Evolutionary conservation across 2,888 invertebrate genomes (phyloP).

Genomic region (Epicampocera succincta): DNA sequence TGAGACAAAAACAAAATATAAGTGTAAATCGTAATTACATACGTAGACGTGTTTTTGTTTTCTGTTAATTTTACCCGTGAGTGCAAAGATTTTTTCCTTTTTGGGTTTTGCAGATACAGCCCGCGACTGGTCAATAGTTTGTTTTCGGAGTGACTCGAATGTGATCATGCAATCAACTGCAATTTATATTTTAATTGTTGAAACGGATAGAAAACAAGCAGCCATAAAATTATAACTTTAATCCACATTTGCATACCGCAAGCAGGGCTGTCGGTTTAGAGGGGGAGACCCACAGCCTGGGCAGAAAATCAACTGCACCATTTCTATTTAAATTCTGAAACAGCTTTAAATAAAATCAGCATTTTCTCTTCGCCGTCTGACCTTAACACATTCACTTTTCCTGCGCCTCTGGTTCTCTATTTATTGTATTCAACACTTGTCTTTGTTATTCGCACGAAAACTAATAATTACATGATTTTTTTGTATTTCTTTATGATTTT

Average conservation of each 20-base stretch:
- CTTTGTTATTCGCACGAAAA: constrained; percentile 9
- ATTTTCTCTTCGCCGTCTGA: no score
- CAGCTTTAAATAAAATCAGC: no score
- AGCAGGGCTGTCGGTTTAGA: not conserved
- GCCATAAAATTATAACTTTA: constrained; percentile 5
- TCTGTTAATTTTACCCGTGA: constrained; percentile 8
- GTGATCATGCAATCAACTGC: constrained; percentile 40
- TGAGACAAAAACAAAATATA: constrained; percentile 12
- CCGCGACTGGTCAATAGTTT: constrained; percentile 20
- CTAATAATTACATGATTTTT: constrained; percentile 13
- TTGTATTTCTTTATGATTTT: constrained; percentile 12
- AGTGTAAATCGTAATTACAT: constrained; percentile 46
- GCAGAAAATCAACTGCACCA: no score
- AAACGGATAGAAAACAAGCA: constrained; percentile 6
- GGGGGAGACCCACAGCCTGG: not conserved
- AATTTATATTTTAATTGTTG: constrained; percentile 48
- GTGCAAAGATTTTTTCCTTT: not conserved
- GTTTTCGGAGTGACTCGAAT: constrained; percentile 14
- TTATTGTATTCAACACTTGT: not conserved
- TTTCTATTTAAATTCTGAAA: no score
- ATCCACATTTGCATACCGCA: constrained; percentile 33
- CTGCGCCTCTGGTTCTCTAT: not conserved
- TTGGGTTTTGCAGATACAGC: not conserved
- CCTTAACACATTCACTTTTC: not conserved
- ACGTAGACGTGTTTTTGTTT: constrained; percentile 21